Evolutionary conservation across 2,888 invertebrate species (phyloP).

Genomic region (Nasonia oneida): DNA sequence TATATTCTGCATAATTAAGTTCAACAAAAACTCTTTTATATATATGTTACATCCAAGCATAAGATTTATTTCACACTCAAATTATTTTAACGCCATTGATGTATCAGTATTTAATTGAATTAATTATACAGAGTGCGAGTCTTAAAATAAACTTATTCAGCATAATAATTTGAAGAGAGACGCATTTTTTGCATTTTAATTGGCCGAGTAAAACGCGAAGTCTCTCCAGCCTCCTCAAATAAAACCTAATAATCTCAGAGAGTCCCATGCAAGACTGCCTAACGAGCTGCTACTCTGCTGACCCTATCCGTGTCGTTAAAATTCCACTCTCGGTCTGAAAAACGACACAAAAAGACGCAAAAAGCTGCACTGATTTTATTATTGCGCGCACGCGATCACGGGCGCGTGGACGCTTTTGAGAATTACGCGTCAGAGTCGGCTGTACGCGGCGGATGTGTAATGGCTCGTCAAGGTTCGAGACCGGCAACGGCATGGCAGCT

Average conservation of each 20-base stretch:
- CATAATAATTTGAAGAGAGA: neutral
- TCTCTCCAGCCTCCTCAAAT: neutral
- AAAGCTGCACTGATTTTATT: conserved; percentile 33
- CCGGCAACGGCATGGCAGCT: conserved; percentile 17
- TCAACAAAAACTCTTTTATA: no score
- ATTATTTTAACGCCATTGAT: neutral
- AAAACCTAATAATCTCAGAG: neutral
- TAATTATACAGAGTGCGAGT: neutral
- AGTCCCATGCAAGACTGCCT: neutral
- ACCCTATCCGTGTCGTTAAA: conserved; percentile 34
- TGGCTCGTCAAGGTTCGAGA: neutral
- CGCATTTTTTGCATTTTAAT: neutral
- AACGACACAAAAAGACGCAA: neutral
- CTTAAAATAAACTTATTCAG: neutral
- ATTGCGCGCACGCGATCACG: neutral
- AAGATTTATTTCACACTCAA: neutral
- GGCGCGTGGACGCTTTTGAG: conserved; percentile 3
- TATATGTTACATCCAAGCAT: no score
- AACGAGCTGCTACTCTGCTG: neutral
- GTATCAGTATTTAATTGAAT: neutral
- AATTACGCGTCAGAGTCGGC: neutral
- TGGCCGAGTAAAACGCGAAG: neutral
- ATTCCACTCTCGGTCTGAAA: conserved; percentile 14
- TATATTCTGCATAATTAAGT: neutral
- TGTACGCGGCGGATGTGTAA: neutral